Percentiles rank a stretch among this genome's conserved stretches.
These are phyloP conservation scores for Bos javanicus DNA, from an alignment of 2,113 vertebrate species.

Conservation along the genomic window DNA sequence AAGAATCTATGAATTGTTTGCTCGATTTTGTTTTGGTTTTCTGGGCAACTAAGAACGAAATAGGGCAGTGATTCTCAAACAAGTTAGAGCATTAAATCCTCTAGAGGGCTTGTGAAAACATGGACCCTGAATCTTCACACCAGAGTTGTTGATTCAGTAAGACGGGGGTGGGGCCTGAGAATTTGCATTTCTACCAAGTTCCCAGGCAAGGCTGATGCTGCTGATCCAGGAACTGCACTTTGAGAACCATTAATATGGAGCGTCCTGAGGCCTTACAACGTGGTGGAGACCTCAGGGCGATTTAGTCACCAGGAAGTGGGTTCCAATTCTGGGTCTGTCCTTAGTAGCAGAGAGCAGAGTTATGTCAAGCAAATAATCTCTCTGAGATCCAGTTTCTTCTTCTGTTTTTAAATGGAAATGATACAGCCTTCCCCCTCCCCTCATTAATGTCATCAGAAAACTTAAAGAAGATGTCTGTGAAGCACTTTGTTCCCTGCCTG, in stretches of 20 bases:
- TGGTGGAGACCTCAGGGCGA: background rate
- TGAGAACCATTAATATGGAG: background rate
- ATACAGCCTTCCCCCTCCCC: background rate
- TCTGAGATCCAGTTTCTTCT: background rate
- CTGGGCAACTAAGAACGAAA: background rate
- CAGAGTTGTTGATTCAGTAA: background rate
- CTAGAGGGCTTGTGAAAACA: background rate
- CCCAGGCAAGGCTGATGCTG: too few relatives aligned
- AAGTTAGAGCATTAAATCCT: background rate
- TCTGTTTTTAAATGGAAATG: background rate
- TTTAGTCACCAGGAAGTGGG: background rate
- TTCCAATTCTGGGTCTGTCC: background rate
- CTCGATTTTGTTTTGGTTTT: background rate
- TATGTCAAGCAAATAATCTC: background rate
- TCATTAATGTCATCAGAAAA: background rate
- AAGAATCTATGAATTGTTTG: slow-evolving; percentile 18
- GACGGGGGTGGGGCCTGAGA: background rate
- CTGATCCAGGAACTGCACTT: background rate
- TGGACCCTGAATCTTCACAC: background rate
- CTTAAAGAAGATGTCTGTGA: background rate
- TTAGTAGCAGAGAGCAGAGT: background rate
- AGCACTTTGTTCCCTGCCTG: background rate
- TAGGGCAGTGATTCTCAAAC: background rate
- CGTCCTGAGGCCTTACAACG: background rate
- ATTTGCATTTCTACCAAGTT: background rate